Conservation (phyloP, 2,888 invertebrate genomes). For the Tiliacea aurago region DNA sequence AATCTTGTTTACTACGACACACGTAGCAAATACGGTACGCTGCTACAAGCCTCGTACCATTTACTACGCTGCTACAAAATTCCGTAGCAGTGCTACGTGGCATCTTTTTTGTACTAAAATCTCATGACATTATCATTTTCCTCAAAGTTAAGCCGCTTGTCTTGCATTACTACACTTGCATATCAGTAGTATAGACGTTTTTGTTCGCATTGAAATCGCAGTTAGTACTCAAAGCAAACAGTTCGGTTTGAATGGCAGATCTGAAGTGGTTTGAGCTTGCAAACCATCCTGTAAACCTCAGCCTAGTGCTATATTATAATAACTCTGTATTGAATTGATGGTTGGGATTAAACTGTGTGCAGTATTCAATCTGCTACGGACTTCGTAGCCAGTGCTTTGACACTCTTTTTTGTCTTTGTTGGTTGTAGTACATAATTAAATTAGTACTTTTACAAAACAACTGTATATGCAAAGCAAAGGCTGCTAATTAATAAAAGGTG, state of each 20-base stretch:
- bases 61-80: constrained; percentile 1
- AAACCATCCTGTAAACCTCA: constrained; percentile 6
- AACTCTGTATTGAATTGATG: not conserved
- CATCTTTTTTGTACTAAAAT: not conserved
- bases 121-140: not conserved
- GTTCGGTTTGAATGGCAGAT: constrained; percentile 19
- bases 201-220: not conserved
- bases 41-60: constrained; percentile 8
- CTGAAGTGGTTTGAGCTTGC: constrained; percentile 10
- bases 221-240: constrained; percentile 30
- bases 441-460: not conserved
- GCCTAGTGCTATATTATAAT: not conserved
- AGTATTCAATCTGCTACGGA: constrained; percentile 20
- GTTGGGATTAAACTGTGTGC: constrained; percentile 11
- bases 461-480: not conserved
- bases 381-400: not conserved
- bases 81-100: constrained; percentile 27
- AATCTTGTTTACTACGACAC: constrained; percentile 10
- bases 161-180: not conserved
- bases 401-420: not conserved
- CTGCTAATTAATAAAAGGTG: not conserved
- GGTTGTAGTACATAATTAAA: not conserved
- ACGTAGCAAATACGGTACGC: not conserved
- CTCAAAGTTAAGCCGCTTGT: not conserved
- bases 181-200: not conserved